Percentiles rank a stretch among this genome's conserved stretches.
These are phyloP conservation scores for Lagria hirta DNA, from an alignment of 2,888 invertebrate species.

Conservation along the genomic window DNA sequence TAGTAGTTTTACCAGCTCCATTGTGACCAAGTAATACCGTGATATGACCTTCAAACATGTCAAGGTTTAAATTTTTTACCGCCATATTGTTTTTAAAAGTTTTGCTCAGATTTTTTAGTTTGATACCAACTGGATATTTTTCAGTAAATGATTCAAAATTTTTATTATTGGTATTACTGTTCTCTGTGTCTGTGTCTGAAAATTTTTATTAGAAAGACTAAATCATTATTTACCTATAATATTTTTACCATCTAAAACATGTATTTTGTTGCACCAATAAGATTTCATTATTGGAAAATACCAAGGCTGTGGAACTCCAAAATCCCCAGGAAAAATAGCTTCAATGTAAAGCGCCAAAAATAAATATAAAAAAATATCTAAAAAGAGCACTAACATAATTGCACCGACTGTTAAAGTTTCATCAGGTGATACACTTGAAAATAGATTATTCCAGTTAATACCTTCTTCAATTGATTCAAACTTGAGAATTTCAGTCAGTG, in stretches of 20 bases:
- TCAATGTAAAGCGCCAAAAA: constrained; percentile 78
- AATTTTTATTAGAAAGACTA: too few relatives aligned
- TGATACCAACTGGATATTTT: constrained; percentile 52
- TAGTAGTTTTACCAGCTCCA: constrained; percentile 87
- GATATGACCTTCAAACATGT: constrained; percentile 81
- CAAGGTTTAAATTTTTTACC: constrained; percentile 65
- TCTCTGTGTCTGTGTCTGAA: background rate
- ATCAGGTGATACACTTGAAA: constrained; percentile 62
- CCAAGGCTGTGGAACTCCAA: constrained; percentile 77
- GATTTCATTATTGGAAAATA: constrained; percentile 66
- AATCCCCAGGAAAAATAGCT: constrained; percentile 79
- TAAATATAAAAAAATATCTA: constrained; percentile 70
- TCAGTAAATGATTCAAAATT: constrained; percentile 53
- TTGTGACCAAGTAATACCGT: constrained; percentile 76
- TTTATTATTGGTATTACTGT: constrained; percentile 17
- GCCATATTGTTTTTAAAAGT: constrained; percentile 57
- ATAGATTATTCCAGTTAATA: constrained; percentile 64
- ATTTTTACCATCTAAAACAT: too few relatives aligned
- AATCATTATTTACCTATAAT: too few relatives aligned
- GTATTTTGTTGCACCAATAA: constrained; percentile 4
- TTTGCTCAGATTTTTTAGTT: constrained; percentile 60
- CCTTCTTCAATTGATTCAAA: constrained; percentile 69
- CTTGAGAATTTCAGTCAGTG: constrained; percentile 68
- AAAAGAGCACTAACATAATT: constrained; percentile 67
- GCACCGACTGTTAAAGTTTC: constrained; percentile 67